phyloP scores from a whole-genome alignment of 2,888 invertebrate species.

The Auanema freiburgensis region DNA sequence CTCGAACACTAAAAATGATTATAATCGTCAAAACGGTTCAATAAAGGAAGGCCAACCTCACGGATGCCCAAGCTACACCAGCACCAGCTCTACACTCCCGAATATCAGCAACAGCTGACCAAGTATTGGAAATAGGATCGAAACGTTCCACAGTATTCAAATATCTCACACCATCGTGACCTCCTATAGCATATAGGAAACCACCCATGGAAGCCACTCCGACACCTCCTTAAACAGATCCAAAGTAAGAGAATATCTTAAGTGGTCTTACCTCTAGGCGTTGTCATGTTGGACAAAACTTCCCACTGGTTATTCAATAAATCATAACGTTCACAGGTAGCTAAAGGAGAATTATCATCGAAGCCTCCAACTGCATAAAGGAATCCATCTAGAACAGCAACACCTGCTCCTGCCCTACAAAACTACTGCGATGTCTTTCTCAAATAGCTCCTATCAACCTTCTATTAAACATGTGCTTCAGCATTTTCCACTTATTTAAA shows the following conservation, averaged over 20 bases:
- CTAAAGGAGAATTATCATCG: constrained; percentile 68
- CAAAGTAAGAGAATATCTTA: not conserved
- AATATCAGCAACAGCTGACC: constrained; percentile 64
- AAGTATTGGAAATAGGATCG: constrained; percentile 62
- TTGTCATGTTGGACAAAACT: constrained; percentile 48
- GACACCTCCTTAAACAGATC: constrained; percentile 56
- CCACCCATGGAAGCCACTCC: constrained; percentile 65
- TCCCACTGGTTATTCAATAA: constrained; percentile 65
- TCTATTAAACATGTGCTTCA: constrained; percentile 67
- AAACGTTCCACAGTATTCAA: constrained; percentile 59
- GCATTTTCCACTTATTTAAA: constrained; percentile 67
- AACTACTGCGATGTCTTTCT: not conserved
- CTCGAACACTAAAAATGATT: not conserved
- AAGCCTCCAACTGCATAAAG: constrained; percentile 67
- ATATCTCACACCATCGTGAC: constrained; percentile 61
- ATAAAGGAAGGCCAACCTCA: constrained; percentile 14
- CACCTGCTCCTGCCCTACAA: constrained; percentile 68
- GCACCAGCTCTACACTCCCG: constrained; percentile 64
- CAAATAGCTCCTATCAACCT: constrained; percentile 24
- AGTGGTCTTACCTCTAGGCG: constrained; percentile 43
- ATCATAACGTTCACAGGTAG: constrained; percentile 65
- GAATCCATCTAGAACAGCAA: constrained; percentile 67
- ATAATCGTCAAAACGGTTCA: constrained; percentile 5
- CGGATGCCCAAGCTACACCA: constrained; percentile 53
- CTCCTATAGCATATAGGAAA: constrained; percentile 64